phyloP scores from a whole-genome alignment of 2,797 vertebrate genomes.

The Rhinogobio ventralis region DNA sequence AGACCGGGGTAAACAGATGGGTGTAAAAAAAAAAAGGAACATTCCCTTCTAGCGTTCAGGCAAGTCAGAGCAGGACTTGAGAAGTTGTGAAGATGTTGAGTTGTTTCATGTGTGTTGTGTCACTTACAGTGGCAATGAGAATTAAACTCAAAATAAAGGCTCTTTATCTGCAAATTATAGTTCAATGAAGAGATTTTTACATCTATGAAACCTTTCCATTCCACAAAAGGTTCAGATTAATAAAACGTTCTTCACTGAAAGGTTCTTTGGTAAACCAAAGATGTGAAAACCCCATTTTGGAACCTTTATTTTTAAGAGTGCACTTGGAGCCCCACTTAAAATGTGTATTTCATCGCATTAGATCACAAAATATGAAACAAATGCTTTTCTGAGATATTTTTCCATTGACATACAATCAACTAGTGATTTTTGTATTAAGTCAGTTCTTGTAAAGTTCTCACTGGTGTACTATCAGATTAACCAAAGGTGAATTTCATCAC shows the following conservation, averaged over 20 bases:
- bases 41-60: slow-evolving; percentile 27
- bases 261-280: not conserved
- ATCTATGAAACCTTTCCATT: not conserved
- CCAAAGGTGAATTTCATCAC: not conserved
- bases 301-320: not conserved
- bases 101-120: not conserved
- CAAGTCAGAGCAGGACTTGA: slow-evolving; percentile 38
- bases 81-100: not conserved
- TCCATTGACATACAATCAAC: not conserved
- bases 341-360: not conserved
- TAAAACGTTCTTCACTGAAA: not conserved
- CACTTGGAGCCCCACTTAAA: not conserved
- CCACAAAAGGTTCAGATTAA: not conserved
- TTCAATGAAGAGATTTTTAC: not conserved
- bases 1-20: slow-evolving; percentile 24
- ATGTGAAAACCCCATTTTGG: not conserved
- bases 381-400: not conserved
- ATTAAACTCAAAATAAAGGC: not conserved
- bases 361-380: not conserved
- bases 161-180: not conserved
- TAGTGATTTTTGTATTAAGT: not conserved
- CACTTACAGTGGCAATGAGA: not conserved
- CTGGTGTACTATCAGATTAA: not conserved
- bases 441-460: not conserved
- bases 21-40: slow-evolving; percentile 12